Evolutionary conservation across 1,140 invertebrate genomes (phyloP).

Genomic region (Intoshia linei): DNA sequence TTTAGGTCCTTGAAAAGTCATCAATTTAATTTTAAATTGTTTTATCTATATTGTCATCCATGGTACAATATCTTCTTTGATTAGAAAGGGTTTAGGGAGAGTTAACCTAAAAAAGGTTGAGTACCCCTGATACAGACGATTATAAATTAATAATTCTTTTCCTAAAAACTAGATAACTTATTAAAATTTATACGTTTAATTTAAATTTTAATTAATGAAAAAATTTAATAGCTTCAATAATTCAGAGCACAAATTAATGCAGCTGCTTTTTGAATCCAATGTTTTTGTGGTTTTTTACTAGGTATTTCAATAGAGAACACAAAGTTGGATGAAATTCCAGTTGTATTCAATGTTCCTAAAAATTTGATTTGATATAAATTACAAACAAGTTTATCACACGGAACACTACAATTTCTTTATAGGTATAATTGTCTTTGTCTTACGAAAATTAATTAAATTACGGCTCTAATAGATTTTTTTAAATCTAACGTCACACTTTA

Average conservation of each 20-base stretch:
- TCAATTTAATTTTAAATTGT: too few species aligned
- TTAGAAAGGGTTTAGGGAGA: too few species aligned
- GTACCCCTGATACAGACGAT: too few species aligned
- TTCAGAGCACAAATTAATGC: constrained; percentile 24
- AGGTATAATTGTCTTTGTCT: not conserved
- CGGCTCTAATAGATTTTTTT: not conserved
- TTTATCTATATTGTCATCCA: too few species aligned
- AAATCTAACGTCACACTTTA: not conserved
- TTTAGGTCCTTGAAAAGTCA: too few species aligned
- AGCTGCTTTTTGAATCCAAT: constrained; percentile 23
- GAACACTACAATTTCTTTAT: not conserved
- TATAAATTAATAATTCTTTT: too few species aligned
- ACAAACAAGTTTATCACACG: not conserved
- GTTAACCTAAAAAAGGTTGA: too few species aligned
- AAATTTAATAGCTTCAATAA: constrained; percentile 13
- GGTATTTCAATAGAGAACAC: constrained; percentile 22
- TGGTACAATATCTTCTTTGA: too few species aligned
- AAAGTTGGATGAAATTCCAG: constrained; percentile 25
- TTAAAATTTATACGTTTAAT: not conserved
- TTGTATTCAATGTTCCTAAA: constrained; percentile 21
- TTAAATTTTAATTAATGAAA: not conserved
- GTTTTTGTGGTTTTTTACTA: constrained; percentile 15
- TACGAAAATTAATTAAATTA: not conserved
- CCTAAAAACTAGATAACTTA: not conserved
- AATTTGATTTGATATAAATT: not conserved